A percentile compares a stretch with the other conserved stretches of the same genome.
phyloP scores from a whole-genome alignment of 2,888 invertebrate genomes.

The Blomia tropicalis region DNA sequence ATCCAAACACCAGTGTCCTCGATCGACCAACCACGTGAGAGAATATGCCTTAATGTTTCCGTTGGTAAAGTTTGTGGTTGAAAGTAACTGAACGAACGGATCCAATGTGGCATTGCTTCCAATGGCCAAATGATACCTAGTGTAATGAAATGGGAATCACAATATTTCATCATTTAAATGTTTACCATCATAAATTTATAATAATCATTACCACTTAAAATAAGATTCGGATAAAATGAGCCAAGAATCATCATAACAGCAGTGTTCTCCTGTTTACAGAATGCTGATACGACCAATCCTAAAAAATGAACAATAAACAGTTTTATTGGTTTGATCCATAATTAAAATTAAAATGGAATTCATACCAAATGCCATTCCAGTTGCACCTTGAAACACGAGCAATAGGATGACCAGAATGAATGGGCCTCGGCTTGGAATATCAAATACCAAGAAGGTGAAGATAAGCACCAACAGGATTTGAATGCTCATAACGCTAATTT shows the following conservation, averaged over 20 bases:
- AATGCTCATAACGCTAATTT: constrained; percentile 86
- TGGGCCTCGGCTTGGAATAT: constrained; percentile 75
- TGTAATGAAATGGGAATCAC: constrained; percentile 26
- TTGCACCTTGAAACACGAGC: constrained; percentile 73
- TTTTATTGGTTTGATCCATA: not conserved
- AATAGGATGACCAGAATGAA: constrained; percentile 65
- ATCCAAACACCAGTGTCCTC: constrained; percentile 51
- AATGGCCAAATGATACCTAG: constrained; percentile 88
- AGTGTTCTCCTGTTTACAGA: constrained; percentile 29
- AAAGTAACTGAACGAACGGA: constrained; percentile 52
- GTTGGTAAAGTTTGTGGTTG: constrained; percentile 67
- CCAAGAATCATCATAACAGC: constrained; percentile 49
- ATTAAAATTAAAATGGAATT: not conserved
- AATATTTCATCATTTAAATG: not conserved
- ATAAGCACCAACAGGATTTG: constrained; percentile 66
- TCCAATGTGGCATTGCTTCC: constrained; percentile 74
- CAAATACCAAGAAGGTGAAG: constrained; percentile 77
- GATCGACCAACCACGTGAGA: constrained; percentile 57
- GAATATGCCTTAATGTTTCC: constrained; percentile 54
- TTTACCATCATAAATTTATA: too few relatives aligned
- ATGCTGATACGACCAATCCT: constrained; percentile 30
- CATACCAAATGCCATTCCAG: constrained; percentile 83
- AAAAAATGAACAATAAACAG: not conserved
- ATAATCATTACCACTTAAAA: constrained; percentile 38
- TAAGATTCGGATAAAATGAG: constrained; percentile 80